Conservation (phyloP, 2,797 vertebrate genomes). For the Gobionotothen gibberifrons region DNA sequence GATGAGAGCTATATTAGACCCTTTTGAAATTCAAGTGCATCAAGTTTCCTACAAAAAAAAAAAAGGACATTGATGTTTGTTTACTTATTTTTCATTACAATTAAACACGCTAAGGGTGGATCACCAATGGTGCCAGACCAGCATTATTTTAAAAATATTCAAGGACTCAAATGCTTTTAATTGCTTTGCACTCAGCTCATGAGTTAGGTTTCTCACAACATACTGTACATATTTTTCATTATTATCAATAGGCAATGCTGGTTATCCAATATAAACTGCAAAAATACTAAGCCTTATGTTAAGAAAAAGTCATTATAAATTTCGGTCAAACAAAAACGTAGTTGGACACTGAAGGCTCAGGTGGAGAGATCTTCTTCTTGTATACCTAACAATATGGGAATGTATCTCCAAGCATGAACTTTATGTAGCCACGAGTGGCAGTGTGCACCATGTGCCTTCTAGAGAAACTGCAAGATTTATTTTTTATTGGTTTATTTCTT, state of each 20-base stretch:
- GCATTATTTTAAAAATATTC: slow-evolving; percentile 51
- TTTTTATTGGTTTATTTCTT: slow-evolving; percentile 61
- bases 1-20: slow-evolving; percentile 40
- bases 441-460: slow-evolving; percentile 85
- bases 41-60: slow-evolving; percentile 33
- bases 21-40: slow-evolving; percentile 36
- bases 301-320: slow-evolving; percentile 30
- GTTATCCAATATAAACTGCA: slow-evolving; percentile 37
- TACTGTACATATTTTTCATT: slow-evolving; percentile 52
- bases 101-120: slow-evolving; percentile 32
- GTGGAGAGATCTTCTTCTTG: slow-evolving; percentile 37
- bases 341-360: slow-evolving; percentile 47
- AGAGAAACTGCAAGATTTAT: slow-evolving; percentile 58
- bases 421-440: slow-evolving; percentile 68
- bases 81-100: slow-evolving; percentile 46
- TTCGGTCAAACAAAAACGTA: slow-evolving; percentile 38
- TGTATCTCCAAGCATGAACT: slow-evolving; percentile 61
- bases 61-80: slow-evolving; percentile 37
- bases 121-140: slow-evolving; percentile 68
- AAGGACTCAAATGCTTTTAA: slow-evolving; percentile 50
- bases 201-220: slow-evolving; percentile 19
- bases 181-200: slow-evolving; percentile 42
- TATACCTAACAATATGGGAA: slow-evolving; percentile 47
- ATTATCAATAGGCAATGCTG: slow-evolving; percentile 48
- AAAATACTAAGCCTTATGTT: slow-evolving; percentile 67